phyloP scores from a whole-genome alignment of 2,797 vertebrate genomes.

The Menidia menidia region DNA sequence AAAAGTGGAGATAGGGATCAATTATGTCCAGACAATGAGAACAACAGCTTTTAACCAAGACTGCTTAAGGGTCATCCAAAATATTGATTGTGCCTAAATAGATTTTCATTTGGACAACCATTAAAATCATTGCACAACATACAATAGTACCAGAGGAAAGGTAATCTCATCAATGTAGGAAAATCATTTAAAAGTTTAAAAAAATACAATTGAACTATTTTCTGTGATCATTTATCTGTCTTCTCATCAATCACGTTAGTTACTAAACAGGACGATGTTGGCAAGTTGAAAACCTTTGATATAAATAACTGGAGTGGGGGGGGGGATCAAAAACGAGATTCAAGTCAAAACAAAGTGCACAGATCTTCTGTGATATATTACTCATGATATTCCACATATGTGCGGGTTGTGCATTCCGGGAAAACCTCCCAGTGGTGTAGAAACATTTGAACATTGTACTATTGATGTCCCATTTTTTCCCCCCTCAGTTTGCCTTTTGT shows the following conservation, averaged over 20 bases:
- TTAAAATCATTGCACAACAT: conserved; percentile 30
- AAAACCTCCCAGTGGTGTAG: conserved; percentile 60
- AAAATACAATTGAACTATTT: conserved; percentile 28
- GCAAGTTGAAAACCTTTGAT: conserved; percentile 56
- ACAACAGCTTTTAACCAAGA: background rate
- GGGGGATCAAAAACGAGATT: conserved; percentile 65
- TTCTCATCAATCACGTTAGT: conserved; percentile 39
- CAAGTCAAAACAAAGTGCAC: conserved; percentile 32
- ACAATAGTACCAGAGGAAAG: background rate
- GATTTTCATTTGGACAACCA: conserved; percentile 9
- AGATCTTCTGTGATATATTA: conserved; percentile 56
- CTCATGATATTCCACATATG: conserved; percentile 72
- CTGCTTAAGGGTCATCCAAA: conserved; percentile 25
- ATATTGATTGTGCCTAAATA: conserved; percentile 41
- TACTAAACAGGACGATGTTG: conserved; percentile 38
- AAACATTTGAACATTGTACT: conserved; percentile 82
- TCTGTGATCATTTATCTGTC: conserved; percentile 51
- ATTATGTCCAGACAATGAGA: conserved; percentile 25
- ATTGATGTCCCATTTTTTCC: conserved; percentile 82
- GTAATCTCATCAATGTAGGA: conserved; percentile 5
- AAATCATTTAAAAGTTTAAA: conserved; percentile 4
- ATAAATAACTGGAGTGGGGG: conserved; percentile 52
- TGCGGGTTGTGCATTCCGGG: conserved; percentile 57
- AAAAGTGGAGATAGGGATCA: conserved; percentile 32
- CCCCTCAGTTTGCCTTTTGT: conserved; percentile 77